Conservation (phyloP, 2,797 vertebrate species). For the Poecile montanus region DNA sequence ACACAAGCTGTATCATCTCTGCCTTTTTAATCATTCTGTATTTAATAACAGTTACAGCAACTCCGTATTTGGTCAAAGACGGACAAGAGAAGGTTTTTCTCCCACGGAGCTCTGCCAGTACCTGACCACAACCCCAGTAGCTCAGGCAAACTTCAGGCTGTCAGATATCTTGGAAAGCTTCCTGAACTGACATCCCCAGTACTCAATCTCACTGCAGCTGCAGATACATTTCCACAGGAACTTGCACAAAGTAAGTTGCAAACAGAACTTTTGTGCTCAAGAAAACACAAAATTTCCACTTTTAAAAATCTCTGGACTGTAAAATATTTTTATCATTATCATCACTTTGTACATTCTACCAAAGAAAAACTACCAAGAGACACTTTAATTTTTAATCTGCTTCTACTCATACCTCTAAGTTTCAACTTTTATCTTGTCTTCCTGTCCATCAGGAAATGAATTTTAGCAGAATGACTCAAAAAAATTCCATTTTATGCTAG, state of each 20-base stretch:
- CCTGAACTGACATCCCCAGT: conserved; percentile 14
- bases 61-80: conserved; percentile 22
- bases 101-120: conserved; percentile 30
- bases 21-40: background rate
- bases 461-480: background rate
- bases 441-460: background rate
- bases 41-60: conserved; percentile 1
- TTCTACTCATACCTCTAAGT: background rate
- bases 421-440: background rate
- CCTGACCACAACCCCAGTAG: conserved; percentile 30
- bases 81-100: background rate
- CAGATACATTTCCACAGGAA: background rate
- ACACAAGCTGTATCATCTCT: background rate
- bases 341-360: background rate
- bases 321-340: background rate
- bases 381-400: background rate
- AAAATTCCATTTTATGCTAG: background rate
- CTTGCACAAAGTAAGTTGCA: rapidly evolving
- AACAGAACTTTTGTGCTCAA: background rate
- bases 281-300: background rate
- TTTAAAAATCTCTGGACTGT: background rate
- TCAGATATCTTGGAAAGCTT: conserved; percentile 24
- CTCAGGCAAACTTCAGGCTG: conserved; percentile 13
- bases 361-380: background rate
- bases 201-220: background rate